Conservation (phyloP, 2,113 vertebrate genomes). For the Strigops habroptila region DNA sequence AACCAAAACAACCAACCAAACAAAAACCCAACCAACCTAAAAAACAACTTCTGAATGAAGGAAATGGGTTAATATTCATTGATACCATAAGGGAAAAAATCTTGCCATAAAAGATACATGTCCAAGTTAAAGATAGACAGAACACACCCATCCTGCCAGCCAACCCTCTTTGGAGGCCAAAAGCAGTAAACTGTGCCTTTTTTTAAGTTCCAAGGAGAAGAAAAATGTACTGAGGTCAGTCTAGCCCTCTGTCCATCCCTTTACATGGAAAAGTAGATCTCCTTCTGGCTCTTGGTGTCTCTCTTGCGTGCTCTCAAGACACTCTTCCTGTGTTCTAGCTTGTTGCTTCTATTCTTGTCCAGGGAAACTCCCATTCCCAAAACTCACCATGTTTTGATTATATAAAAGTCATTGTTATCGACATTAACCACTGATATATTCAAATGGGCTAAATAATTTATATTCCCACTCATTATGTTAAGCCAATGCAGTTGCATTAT, state of each 20-base stretch:
- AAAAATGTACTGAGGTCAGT: background rate
- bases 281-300: background rate
- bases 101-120: background rate
- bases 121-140: background rate
- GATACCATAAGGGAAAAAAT: background rate
- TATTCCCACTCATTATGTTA: background rate
- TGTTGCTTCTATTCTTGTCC: background rate
- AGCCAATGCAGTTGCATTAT: background rate
- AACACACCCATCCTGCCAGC: background rate
- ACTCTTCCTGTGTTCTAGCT: background rate
- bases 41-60: background rate
- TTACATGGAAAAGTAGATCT: background rate
- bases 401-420: background rate
- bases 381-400: background rate
- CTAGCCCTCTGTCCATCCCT: background rate
- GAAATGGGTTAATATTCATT: background rate
- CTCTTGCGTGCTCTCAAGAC: background rate
- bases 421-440: background rate
- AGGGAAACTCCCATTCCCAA: background rate
- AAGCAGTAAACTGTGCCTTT: background rate
- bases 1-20: background rate
- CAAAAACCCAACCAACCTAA: background rate
- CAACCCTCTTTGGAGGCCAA: background rate
- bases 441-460: background rate
- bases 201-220: background rate